Conservation (phyloP, 2,113 vertebrate genomes). For the Alexandromys fortis region DNA sequence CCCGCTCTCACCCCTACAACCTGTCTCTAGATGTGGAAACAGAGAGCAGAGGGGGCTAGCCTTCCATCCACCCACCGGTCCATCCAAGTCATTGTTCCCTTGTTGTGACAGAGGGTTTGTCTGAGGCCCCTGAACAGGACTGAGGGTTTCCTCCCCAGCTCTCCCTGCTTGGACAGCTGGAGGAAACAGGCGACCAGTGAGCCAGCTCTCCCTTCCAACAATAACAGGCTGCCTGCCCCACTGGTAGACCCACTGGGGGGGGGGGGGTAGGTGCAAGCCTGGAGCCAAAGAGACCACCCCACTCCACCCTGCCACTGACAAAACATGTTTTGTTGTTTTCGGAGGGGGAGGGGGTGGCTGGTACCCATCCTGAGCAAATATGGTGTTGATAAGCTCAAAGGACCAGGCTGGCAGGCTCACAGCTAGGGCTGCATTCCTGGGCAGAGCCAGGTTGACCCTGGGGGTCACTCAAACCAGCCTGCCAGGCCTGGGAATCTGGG, state of each 20-base stretch:
- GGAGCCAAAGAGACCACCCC: constrained; percentile 73
- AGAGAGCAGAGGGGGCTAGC: constrained; percentile 25
- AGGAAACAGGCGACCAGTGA: constrained; percentile 47
- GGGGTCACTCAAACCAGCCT: constrained; percentile 19
- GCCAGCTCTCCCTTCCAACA: constrained; percentile 77
- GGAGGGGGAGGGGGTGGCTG: not conserved
- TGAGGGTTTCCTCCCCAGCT: constrained; percentile 74
- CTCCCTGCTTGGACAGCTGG: constrained; percentile 80
- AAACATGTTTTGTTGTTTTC: constrained; percentile 83
- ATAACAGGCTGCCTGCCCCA: constrained; percentile 70
- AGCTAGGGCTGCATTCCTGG: not conserved
- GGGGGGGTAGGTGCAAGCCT: not conserved
- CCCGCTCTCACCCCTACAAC: not conserved
- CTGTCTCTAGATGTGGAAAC: constrained; percentile 39
- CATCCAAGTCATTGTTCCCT: constrained; percentile 83
- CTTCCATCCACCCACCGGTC: constrained; percentile 27
- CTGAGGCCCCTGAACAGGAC: constrained; percentile 47
- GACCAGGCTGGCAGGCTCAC: not conserved
- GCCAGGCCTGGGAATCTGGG: not conserved
- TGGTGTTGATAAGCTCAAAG: constrained; percentile 83
- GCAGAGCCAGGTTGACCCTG: not conserved
- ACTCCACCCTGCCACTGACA: constrained; percentile 67
- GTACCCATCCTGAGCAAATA: constrained; percentile 85
- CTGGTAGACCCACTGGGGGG: constrained; percentile 17
- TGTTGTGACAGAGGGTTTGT: constrained; percentile 86